Evolutionary conservation across 2,888 invertebrate species (phyloP).

Genomic region (Cinara cedri): DNA sequence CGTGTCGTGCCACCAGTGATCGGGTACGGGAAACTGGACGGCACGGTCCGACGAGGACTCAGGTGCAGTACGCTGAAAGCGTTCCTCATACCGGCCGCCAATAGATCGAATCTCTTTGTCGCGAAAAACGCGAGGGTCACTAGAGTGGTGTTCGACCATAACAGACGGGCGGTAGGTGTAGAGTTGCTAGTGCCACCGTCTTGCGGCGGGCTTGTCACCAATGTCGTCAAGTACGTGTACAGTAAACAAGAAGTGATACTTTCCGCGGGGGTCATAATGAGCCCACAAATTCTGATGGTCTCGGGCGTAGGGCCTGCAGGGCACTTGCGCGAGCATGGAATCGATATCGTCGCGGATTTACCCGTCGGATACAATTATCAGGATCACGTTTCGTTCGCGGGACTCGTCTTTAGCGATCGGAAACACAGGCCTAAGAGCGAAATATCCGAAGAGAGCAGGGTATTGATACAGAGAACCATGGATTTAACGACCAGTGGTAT

Average conservation of each 20-base stretch:
- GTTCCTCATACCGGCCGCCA: constrained; percentile 72
- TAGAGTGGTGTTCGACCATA: constrained; percentile 69
- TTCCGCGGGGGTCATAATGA: constrained; percentile 71
- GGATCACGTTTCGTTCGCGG: constrained; percentile 65
- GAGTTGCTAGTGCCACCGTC: constrained; percentile 68
- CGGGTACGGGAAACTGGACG: constrained; percentile 47
- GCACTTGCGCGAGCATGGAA: constrained; percentile 64
- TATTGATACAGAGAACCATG: background rate
- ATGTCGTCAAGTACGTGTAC: constrained; percentile 64
- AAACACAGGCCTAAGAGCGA: constrained; percentile 42
- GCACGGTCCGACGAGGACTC: constrained; percentile 68
- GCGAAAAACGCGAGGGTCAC: constrained; percentile 73
- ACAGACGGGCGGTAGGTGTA: constrained; percentile 70
- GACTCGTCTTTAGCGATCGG: constrained; percentile 61
- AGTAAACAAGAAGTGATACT: constrained; percentile 68
- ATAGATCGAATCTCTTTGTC: constrained; percentile 75
- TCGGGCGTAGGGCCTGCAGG: constrained; percentile 70
- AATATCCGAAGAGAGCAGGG: background rate
- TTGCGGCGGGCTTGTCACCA: constrained; percentile 61
- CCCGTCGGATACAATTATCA: constrained; percentile 68
- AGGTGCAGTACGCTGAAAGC: constrained; percentile 85
- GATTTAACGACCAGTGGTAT: background rate
- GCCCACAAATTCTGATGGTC: constrained; percentile 71
- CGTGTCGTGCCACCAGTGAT: constrained; percentile 11
- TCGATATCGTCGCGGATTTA: constrained; percentile 64